A percentile compares a stretch with the other conserved stretches of the same genome.
Conservation (phyloP, 2,888 invertebrate genomes). For the Epistrophe eligans region DNA sequence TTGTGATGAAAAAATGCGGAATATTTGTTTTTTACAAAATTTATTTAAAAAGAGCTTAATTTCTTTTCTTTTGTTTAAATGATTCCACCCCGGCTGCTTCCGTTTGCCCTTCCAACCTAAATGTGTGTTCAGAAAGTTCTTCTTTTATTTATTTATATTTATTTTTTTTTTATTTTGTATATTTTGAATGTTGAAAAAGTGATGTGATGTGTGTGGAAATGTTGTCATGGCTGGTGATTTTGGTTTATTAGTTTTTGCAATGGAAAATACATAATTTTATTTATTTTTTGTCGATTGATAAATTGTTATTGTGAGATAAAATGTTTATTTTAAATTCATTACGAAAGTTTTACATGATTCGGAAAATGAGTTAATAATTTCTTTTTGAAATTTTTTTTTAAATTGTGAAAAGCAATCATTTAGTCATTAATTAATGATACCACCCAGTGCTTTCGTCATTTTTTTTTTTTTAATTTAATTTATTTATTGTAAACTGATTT, state of each 20-base stretch:
- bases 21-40: slow-evolving; percentile 5
- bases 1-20: slow-evolving; percentile 25
- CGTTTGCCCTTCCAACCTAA: not conserved
- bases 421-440: not conserved
- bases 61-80: not conserved
- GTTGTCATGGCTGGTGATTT: slow-evolving; percentile 28
- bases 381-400: not conserved
- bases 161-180: not conserved
- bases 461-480: not conserved
- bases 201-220: slow-evolving; percentile 21
- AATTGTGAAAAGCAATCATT: not conserved
- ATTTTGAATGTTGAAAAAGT: not conserved
- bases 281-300: not conserved
- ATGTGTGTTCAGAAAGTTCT: slow-evolving; percentile 5
- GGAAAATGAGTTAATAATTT: not conserved
- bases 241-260: slow-evolving; percentile 21
- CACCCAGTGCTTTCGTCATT: not conserved
- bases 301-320: not conserved
- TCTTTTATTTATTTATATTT: not conserved
- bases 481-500: not conserved
- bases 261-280: not conserved
- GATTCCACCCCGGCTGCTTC: not conserved
- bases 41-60: slow-evolving; percentile 11
- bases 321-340: not conserved
- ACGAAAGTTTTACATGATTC: not conserved